Percentiles rank a stretch among this genome's conserved stretches.
phyloP scores from a whole-genome alignment of 1,140 invertebrate species.

The Neodiprion fabricii region DNA sequence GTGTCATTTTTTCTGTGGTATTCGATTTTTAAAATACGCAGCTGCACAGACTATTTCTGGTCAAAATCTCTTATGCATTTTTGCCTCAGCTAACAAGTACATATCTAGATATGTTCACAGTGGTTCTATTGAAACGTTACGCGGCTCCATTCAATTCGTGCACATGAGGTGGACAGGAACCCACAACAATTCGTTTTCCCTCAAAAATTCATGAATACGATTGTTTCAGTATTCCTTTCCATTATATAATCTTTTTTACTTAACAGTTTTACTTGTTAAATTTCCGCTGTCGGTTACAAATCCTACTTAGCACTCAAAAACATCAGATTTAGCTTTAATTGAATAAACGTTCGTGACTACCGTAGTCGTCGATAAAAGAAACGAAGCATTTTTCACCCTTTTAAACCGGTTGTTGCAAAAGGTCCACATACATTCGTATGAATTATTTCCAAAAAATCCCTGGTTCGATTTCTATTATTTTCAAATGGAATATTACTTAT shows the following conservation, averaged over 20 bases:
- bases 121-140: conserved; percentile 31
- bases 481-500: conserved; percentile 12
- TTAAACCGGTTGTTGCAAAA: conserved; percentile 28
- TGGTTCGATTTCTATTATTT: conserved; percentile 13
- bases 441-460: conserved; percentile 32
- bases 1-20: conserved; percentile 34
- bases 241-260: conserved; percentile 38
- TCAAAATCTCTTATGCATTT: conserved; percentile 31
- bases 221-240: conserved; percentile 38
- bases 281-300: conserved; percentile 31
- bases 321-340: conserved; percentile 22
- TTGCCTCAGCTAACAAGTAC: conserved; percentile 33
- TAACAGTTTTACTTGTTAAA: conserved; percentile 34
- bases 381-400: conserved; percentile 29
- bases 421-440: conserved; percentile 48
- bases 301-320: conserved; percentile 17
- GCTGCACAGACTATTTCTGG: conserved; percentile 35
- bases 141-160: conserved; percentile 36
- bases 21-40: conserved; percentile 37
- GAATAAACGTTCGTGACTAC: conserved; percentile 22
- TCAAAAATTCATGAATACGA: conserved; percentile 29
- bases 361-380: conserved; percentile 32
- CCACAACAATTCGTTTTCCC: conserved; percentile 28
- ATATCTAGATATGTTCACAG: conserved; percentile 36
- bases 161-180: conserved; percentile 29